phyloP scores from a whole-genome alignment of 1,140 invertebrate genomes.

The Zaprionus vittiger region DNA sequence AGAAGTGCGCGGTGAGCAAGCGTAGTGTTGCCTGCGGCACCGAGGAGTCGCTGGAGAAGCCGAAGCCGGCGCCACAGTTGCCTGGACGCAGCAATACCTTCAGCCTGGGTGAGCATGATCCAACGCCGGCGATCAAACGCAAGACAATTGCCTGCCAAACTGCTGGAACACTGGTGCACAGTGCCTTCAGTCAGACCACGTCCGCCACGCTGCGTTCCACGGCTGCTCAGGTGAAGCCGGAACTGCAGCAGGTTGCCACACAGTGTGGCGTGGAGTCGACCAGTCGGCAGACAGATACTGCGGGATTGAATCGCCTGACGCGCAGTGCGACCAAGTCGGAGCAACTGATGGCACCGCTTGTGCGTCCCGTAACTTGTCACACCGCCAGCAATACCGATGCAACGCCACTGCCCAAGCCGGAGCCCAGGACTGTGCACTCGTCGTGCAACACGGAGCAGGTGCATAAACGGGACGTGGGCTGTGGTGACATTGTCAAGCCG shows the following conservation, averaged over 20 bases:
- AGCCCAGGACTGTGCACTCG: slow-evolving; percentile 52
- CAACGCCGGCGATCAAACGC: slow-evolving; percentile 39
- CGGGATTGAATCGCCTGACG: slow-evolving; percentile 58
- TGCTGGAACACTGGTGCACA: slow-evolving; percentile 35
- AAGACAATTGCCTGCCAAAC: slow-evolving; percentile 75
- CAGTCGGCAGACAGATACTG: slow-evolving; percentile 69
- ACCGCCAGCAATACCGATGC: slow-evolving; percentile 66
- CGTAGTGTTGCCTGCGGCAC: slow-evolving; percentile 84
- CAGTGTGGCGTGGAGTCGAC: slow-evolving; percentile 54
- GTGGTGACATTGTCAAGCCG: slow-evolving; percentile 85
- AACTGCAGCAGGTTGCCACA: slow-evolving; percentile 48
- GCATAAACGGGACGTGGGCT: slow-evolving; percentile 85
- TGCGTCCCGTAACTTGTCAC: slow-evolving; percentile 35
- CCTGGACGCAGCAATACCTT: slow-evolving; percentile 79
- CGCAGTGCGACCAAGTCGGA: slow-evolving; percentile 57
- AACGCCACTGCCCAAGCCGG: slow-evolving; percentile 22
- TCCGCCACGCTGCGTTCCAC: slow-evolving; percentile 46
- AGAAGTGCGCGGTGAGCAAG: slow-evolving; percentile 85
- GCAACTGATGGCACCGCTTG: slow-evolving; percentile 54
- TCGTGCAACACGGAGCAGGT: slow-evolving; percentile 80
- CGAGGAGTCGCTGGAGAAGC: slow-evolving; percentile 60
- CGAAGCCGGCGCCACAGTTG: slow-evolving; percentile 55
- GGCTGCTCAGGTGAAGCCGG: slow-evolving; percentile 61
- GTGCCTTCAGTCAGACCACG: slow-evolving; percentile 56
- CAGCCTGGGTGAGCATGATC: slow-evolving; percentile 73